Conservation (phyloP, 2,797 vertebrate species). For the Periparus ater region DNA sequence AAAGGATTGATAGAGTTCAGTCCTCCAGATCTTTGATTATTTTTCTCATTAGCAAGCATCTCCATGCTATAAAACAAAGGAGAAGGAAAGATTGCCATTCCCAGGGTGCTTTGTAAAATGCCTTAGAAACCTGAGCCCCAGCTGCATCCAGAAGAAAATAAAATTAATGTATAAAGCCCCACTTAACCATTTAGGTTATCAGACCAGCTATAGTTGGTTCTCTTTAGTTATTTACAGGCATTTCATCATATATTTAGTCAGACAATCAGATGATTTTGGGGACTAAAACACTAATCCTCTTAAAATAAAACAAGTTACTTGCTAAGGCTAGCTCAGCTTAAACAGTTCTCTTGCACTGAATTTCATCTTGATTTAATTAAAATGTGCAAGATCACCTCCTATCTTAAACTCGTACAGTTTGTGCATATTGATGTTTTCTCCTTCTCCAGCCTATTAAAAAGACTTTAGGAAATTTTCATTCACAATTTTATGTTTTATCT, state of each 20-base stretch:
- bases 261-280: background rate
- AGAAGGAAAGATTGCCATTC: slow-evolving; percentile 39
- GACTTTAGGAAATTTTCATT: background rate
- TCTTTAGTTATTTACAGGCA: background rate
- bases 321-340: background rate
- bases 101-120: slow-evolving; percentile 45
- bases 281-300: slow-evolving; percentile 35
- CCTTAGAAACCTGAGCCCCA: slow-evolving; percentile 56
- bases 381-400: background rate
- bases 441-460: background rate
- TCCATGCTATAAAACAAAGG: slow-evolving; percentile 51
- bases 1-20: slow-evolving; percentile 41
- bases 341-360: background rate
- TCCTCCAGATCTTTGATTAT: slow-evolving; percentile 61
- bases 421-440: background rate
- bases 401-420: background rate
- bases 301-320: slow-evolving; percentile 22
- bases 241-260: slow-evolving; percentile 24
- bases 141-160: slow-evolving; percentile 41
- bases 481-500: background rate
- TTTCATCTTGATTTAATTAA: slow-evolving; percentile 57
- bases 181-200: slow-evolving; percentile 30
- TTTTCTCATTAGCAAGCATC: slow-evolving; percentile 65
- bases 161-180: slow-evolving; percentile 1
- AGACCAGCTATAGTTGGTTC: background rate